A percentile compares a stretch with the other conserved stretches of the same genome.
phyloP scores from a whole-genome alignment of 1,140 invertebrate species.

The Spodoptera litura region DNA sequence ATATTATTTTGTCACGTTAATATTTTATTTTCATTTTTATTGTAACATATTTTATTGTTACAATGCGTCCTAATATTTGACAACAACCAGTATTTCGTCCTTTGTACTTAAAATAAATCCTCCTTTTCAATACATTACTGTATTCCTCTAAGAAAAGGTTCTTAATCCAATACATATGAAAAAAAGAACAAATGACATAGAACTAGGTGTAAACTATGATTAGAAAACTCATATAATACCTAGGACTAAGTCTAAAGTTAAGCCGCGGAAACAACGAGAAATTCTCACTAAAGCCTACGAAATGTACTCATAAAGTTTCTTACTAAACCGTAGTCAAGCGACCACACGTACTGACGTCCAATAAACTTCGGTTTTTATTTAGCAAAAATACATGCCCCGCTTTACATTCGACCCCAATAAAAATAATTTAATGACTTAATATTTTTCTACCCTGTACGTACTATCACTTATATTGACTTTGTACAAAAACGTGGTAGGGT shows the following conservation, averaged over 20 bases:
- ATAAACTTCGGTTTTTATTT: conserved; percentile 38
- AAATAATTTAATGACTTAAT: conserved; percentile 43
- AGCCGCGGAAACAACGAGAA: conserved; percentile 36
- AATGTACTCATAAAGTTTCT: conserved; percentile 44
- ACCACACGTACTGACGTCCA: not conserved
- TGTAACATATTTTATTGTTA: no score
- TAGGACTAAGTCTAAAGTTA: conserved; percentile 16
- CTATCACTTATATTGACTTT: conserved; percentile 10
- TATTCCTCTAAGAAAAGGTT: no score
- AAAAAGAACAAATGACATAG: not conserved
- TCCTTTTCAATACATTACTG: no score
- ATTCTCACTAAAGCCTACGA: conserved; percentile 31
- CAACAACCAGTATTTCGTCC: no score
- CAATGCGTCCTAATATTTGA: no score
- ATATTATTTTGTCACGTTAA: no score
- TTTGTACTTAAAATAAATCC: no score
- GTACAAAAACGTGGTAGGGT: conserved; percentile 10
- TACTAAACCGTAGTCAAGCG: conserved; percentile 32
- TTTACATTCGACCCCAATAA: conserved; percentile 42
- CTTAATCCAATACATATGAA: not conserved
- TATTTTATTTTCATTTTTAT: no score
- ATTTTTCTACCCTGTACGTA: conserved; percentile 26
- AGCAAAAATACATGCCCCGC: conserved; percentile 17
- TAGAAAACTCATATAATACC: conserved; percentile 38
- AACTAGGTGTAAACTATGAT: conserved; percentile 11